A percentile compares a stretch with the other conserved stretches of the same genome.
Evolutionary conservation across 2,888 invertebrate species (phyloP).

Genomic region (Drosophila lacicola): DNA sequence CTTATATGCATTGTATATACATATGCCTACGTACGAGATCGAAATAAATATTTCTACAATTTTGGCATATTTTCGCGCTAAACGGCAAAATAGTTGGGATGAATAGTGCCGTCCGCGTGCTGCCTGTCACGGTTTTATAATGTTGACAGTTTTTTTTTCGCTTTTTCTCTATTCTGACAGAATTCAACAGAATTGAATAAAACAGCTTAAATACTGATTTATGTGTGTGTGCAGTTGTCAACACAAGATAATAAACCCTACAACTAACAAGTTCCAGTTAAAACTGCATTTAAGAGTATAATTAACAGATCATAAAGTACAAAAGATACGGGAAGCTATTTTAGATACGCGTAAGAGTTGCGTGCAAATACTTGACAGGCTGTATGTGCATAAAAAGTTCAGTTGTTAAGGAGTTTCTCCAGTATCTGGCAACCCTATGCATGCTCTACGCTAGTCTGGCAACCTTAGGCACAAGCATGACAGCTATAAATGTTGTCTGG

Average conservation of each 20-base stretch:
- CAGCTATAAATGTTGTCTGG: too few species aligned
- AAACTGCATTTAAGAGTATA: not conserved
- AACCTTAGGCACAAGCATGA: not conserved
- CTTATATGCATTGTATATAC: slow-evolving; percentile 4
- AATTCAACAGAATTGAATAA: slow-evolving; percentile 13
- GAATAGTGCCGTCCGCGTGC: slow-evolving; percentile 54
- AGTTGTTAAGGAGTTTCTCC: too few species aligned
- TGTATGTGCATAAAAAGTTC: too few species aligned
- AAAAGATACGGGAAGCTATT: not conserved
- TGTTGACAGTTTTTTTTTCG: slow-evolving; percentile 46
- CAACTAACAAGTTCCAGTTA: not conserved
- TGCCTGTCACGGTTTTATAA: slow-evolving; percentile 58
- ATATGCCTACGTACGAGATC: slow-evolving; percentile 1
- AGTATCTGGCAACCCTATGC: too few species aligned
- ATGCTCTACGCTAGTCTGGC: not conserved
- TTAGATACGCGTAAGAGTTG: too few species aligned
- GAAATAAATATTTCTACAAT: slow-evolving; percentile 24
- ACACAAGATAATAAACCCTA: not conserved
- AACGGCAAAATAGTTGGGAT: slow-evolving; percentile 24
- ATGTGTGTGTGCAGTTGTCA: not conserved
- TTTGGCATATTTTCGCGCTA: slow-evolving; percentile 4
- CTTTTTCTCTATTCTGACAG: slow-evolving; percentile 3
- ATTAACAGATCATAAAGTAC: not conserved
- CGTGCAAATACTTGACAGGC: too few species aligned
- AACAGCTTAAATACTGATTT: not conserved